phyloP scores from a whole-genome alignment of 2,113 vertebrate genomes.

The Callipepla californica region DNA sequence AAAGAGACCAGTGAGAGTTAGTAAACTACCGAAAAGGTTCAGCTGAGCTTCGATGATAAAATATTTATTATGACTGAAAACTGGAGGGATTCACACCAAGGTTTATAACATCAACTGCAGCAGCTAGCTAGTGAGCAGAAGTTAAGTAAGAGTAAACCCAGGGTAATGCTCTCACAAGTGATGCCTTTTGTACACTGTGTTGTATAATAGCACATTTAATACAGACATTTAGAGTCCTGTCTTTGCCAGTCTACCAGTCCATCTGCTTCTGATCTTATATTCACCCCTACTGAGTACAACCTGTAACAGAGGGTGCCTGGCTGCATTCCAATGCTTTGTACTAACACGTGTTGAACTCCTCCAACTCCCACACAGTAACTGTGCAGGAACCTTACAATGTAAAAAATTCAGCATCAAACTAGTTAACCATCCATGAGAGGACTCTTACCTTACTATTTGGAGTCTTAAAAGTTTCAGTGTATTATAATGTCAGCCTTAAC shows the following conservation, averaged over 20 bases:
- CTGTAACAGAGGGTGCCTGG: background rate
- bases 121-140: background rate
- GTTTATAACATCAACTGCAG: background rate
- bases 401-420: background rate
- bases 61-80: conserved; percentile 13
- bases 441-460: background rate
- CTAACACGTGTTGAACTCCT: conserved; percentile 33
- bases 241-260: conserved; percentile 32
- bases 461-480: background rate
- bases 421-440: background rate
- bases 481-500: background rate
- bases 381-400: background rate
- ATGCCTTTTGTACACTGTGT: background rate
- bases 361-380: conserved; percentile 6
- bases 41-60: background rate
- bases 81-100: background rate
- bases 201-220: background rate
- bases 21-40: background rate
- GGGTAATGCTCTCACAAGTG: conserved; percentile 1
- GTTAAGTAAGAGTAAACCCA: background rate
- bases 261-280: conserved; percentile 12
- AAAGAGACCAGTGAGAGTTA: background rate
- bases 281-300: background rate
- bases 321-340: conserved; percentile 18
- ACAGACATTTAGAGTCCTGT: background rate